phyloP scores from a whole-genome alignment of 2,888 invertebrate genomes.

The Ernsta delagoae region DNA sequence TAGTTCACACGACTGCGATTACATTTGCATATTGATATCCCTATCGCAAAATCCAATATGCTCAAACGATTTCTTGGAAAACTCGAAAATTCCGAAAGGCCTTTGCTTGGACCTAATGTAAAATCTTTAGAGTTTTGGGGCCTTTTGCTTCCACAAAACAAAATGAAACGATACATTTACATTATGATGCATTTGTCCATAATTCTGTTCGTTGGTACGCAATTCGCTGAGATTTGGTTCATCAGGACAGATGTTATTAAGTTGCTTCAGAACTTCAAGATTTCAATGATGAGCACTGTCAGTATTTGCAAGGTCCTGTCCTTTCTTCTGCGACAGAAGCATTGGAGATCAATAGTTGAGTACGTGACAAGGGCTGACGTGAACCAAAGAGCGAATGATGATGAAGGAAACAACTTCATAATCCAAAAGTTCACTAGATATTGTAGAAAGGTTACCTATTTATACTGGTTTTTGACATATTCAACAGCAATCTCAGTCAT shows the following conservation, averaged over 20 bases:
- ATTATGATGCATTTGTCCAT: constrained; percentile 58
- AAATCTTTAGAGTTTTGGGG: constrained; percentile 70
- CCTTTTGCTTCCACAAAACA: constrained; percentile 57
- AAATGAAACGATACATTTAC: constrained; percentile 51
- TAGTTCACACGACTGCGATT: constrained; percentile 15
- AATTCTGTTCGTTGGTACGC: constrained; percentile 58
- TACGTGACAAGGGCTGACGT: constrained; percentile 64
- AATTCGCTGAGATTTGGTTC: constrained; percentile 66
- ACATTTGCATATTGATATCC: constrained; percentile 24
- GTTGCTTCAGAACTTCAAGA: constrained; percentile 66
- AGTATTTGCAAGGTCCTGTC: constrained; percentile 62
- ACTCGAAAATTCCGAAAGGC: constrained; percentile 63
- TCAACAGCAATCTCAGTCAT: constrained; percentile 62
- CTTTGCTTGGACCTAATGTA: constrained; percentile 67
- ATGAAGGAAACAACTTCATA: constrained; percentile 49
- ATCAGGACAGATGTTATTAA: constrained; percentile 60
- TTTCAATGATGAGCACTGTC: constrained; percentile 64
- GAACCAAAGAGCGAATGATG: constrained; percentile 50
- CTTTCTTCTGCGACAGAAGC: constrained; percentile 61
- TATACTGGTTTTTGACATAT: constrained; percentile 65
- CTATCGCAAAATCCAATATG: constrained; percentile 27
- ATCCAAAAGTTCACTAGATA: constrained; percentile 58
- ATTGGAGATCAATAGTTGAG: constrained; percentile 62
- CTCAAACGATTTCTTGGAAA: constrained; percentile 47
- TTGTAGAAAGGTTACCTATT: constrained; percentile 61